A percentile compares a stretch with the other conserved stretches of the same genome.
phyloP scores from a whole-genome alignment of 53 echinoderm and acorn worm genomes.

The Echinometra lucunter region DNA sequence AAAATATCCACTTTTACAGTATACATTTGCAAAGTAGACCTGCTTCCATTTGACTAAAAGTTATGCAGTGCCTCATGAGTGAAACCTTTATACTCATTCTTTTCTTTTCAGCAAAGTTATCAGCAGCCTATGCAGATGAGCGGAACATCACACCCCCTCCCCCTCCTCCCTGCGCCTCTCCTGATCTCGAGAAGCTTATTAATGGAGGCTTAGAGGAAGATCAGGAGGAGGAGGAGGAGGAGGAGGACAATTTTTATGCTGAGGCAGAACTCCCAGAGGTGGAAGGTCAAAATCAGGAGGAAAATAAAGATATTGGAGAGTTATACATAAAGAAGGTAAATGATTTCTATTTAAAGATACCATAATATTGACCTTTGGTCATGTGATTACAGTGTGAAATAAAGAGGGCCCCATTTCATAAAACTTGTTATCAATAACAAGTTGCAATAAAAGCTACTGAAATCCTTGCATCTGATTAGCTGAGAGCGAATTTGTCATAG shows the following conservation, averaged over 20 bases:
- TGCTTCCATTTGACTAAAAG: not conserved
- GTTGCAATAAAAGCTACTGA: too few species aligned
- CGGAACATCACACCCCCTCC: constrained; percentile 72
- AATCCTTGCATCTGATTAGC: too few species aligned
- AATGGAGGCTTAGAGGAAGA: constrained; percentile 53
- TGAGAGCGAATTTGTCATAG: too few species aligned
- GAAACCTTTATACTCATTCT: not conserved
- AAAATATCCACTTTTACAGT: too few species aligned
- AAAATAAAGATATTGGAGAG: not conserved
- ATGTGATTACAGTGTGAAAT: too few species aligned
- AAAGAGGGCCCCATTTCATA: too few species aligned
- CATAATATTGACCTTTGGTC: too few species aligned
- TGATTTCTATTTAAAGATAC: not conserved
- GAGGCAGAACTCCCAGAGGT: not conserved
- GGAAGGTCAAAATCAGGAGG: not conserved
- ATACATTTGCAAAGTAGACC: too few species aligned
- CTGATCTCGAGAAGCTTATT: constrained; percentile 69
- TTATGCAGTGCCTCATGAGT: too few species aligned
- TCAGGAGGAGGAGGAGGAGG: too few species aligned
- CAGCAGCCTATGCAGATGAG: constrained; percentile 78
- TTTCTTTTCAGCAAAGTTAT: constrained; percentile 73
- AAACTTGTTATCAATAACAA: too few species aligned
- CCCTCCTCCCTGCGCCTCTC: constrained; percentile 79
- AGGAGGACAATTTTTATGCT: not conserved
- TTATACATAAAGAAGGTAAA: not conserved